Base-by-base conservation (phyloP, 2,888 invertebrate species). In the Aplocera efformata region DNA sequence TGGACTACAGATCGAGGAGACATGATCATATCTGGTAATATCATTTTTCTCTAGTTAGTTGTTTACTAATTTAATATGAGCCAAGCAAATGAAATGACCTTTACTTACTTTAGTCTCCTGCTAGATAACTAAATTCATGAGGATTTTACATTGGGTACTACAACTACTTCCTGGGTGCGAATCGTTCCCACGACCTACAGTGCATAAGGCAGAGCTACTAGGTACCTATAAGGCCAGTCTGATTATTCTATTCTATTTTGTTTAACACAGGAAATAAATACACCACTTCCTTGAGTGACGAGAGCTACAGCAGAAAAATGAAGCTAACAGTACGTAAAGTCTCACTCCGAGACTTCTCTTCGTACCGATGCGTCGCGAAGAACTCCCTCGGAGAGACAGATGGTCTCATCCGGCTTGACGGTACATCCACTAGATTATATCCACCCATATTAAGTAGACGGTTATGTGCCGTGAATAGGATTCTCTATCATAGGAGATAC, bases 1-100 rank as follows among this genome's bases (percentile, higher is more conserved):
- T 97, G 97, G 97, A 96, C 96, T 23, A 96, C 95, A 5, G 95
- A 96, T 63, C 91, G 93, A 43, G 96, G 96, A 30, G 96, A 96
- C 72, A 96, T 96, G 96, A 96, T 96, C 65, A 95, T 96, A 85
- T 95, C 96, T 83, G 96, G 96, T 96, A 60, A 28, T 10, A 17
- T 21, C 7, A 5, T 6, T 13, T 7, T 25, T 7, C 7, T 27
- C 6, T n/a, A n/a, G n/a, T n/a, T n/a, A n/a, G n/a, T n/a, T n/a
- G n/a, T n/a, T n/a, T n/a, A n/a, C n/a, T n/a, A n/a, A n/a, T n/a
- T n/a, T n/a, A n/a, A n/a, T n/a, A n/a, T n/a, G n/a, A n/a, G n/a
- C n/a, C n/a, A n/a, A n/a, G n/a, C n/a, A n/a, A n/a, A n/a, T n/a
- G n/a, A n/a, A n/a, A n/a, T n/a, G n/a, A n/a, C n/a, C n/a, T n/a